Evolutionary conservation across 2,113 vertebrate species (phyloP).

Genomic region (Todiramphus chloris): DNA sequence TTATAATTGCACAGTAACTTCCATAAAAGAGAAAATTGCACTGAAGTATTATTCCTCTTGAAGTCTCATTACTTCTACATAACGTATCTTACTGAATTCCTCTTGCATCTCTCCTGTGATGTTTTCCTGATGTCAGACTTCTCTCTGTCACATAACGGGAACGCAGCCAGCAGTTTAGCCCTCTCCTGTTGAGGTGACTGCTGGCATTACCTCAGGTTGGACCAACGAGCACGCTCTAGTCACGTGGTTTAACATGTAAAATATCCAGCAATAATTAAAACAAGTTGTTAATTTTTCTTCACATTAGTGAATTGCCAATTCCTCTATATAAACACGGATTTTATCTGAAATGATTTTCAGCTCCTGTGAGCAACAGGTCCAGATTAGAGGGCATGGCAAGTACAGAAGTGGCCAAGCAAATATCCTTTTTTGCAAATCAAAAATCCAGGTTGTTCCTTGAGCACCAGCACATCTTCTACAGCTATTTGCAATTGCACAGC

Average conservation of each 20-base stretch:
- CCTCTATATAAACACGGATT: conserved; percentile 13
- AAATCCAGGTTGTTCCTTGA: not conserved
- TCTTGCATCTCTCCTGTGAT: not conserved
- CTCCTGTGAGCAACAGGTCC: not conserved
- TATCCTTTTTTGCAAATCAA: not conserved
- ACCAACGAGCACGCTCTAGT: not conserved
- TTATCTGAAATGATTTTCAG: conserved; percentile 33
- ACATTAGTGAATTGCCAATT: not conserved
- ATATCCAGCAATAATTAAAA: not conserved
- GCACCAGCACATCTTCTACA: not conserved
- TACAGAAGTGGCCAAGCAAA: conserved; percentile 20
- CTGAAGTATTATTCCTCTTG: not conserved
- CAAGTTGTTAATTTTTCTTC: not conserved
- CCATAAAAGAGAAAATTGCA: not conserved
- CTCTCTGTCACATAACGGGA: not conserved
- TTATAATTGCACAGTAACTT: not conserved
- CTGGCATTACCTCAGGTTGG: not conserved
- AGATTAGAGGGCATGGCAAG: not conserved
- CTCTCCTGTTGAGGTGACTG: not conserved
- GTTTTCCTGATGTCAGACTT: not conserved
- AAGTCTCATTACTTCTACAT: not conserved
- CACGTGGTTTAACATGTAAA: not conserved
- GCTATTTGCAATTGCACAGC: not conserved
- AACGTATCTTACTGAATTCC: not conserved
- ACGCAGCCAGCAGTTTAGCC: not conserved